These are phyloP conservation scores for Montifringilla adamsi DNA, from an alignment of 2,113 vertebrate species.

Conservation along the genomic window DNA sequence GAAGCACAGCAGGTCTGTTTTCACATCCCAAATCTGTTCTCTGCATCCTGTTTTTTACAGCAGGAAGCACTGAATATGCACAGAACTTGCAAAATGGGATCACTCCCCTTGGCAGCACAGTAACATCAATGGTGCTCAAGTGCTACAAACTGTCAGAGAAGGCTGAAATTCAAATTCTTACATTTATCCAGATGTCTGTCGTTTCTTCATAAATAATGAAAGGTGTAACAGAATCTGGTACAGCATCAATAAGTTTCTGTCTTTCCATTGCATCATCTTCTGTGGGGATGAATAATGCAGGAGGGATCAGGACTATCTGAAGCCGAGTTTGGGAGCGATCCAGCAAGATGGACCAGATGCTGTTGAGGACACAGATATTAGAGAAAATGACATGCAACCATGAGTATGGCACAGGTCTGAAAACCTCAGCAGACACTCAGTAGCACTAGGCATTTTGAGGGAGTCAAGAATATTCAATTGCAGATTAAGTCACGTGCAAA, in stretches of 20 bases:
- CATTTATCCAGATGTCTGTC: constrained; percentile 86
- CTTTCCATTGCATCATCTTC: constrained; percentile 80
- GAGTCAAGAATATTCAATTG: not conserved
- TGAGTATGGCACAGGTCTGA: not conserved
- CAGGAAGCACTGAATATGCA: not conserved
- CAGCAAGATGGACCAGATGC: constrained; percentile 81
- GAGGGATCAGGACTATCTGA: constrained; percentile 80
- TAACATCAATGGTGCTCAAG: fast-evolving
- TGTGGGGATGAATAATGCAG: constrained; percentile 79
- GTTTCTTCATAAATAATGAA: constrained; percentile 83
- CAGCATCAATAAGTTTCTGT: constrained; percentile 75
- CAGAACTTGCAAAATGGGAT: not conserved
- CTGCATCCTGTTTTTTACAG: not conserved
- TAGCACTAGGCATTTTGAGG: not conserved
- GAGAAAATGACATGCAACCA: constrained; percentile 34
- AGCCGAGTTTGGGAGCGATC: constrained; percentile 81
- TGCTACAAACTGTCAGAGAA: not conserved
- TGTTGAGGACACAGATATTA: constrained; percentile 63
- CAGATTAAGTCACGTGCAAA: constrained; percentile 8
- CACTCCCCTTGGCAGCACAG: not conserved
- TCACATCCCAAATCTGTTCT: not conserved
- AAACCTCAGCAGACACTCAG: not conserved
- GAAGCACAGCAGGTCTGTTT: not conserved
- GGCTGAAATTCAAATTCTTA: constrained; percentile 55
- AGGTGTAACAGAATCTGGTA: constrained; percentile 78